Base-by-base conservation (phyloP, 2,888 invertebrate genomes). In the Acrobeloides nanus region DNA sequence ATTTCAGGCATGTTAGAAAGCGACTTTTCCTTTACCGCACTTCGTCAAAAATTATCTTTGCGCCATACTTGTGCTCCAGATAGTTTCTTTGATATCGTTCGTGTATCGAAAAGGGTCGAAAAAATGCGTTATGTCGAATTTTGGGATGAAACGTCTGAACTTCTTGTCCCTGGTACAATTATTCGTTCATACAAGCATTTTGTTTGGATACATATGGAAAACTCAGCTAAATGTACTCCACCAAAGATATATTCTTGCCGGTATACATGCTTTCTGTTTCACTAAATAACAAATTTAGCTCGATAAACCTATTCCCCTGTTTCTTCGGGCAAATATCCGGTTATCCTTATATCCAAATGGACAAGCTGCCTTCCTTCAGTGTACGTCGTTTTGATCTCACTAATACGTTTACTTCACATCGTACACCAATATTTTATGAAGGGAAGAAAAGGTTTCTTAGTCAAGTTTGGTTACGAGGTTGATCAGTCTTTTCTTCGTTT, bases 131-230 rank as follows among this genome's bases (percentile, higher is more conserved):
- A 51, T 18, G 26, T 45, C 12, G 51, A 51, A 26, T 43, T 38
- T 17, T 18, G 35, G n/a, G 45, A 37, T 1, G 34, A 37, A 7
- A 18, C 37, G 4, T 27, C 27, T 3, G 31, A 21, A 4, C 23
- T 34, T 1, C 39, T 52, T 10, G 18, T 37, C 6, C 55, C 55
- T n/a, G 56, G 39, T 6, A 52, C 55, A 12, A 55, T 55, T 26
- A 24, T 55, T 4, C 42, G 55, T 15, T 35, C 43, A n/a, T 40
- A 34, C n/a, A 34, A 35, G 24, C 55, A 55, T 45, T 31, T 55
- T 20, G 25, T 55, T 25, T 40, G 44, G 40, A 8, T 55, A 6
- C 39, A 45, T 25, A 18, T 38, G 5, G 55, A 57, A 17, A 27
- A 25, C 15, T 35, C 44, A 17, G 31, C 37, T 12, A 31, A 26